Evolutionary conservation across 2,888 invertebrate genomes (phyloP).

Genomic region (Apodemia duryi): DNA sequence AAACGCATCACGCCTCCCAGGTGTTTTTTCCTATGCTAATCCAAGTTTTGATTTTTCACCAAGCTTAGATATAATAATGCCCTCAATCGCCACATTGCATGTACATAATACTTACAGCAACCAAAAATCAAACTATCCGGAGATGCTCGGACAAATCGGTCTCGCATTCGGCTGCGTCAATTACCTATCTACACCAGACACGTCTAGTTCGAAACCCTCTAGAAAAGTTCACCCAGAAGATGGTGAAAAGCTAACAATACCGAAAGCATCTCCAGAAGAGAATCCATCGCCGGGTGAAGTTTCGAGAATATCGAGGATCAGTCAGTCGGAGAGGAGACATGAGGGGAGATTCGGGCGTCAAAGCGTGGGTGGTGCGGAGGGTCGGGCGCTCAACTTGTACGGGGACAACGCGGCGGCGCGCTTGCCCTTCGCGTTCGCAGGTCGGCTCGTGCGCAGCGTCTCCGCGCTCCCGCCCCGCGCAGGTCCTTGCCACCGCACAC

Average conservation of each 20-base stretch:
- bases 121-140: slow-evolving; percentile 75
- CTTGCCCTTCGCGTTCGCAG: slow-evolving; percentile 72
- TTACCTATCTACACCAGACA: slow-evolving; percentile 63
- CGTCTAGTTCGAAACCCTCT: slow-evolving; percentile 41
- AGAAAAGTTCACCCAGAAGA: slow-evolving; percentile 68
- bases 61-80: neutral
- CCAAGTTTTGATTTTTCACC: slow-evolving; percentile 13
- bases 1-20: neutral
- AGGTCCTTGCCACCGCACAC: slow-evolving; percentile 50
- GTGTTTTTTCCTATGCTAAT: slow-evolving; percentile 21
- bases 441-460: slow-evolving; percentile 77
- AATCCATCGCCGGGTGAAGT: slow-evolving; percentile 26
- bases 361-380: slow-evolving; percentile 62
- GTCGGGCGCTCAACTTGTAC: slow-evolving; percentile 69
- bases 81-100: slow-evolving; percentile 17
- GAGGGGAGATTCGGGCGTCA: slow-evolving; percentile 52
- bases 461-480: slow-evolving; percentile 51
- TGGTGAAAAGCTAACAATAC: slow-evolving; percentile 38
- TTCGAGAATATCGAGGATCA: slow-evolving; percentile 17
- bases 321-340: slow-evolving; percentile 39
- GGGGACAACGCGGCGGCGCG: slow-evolving; percentile 75
- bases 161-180: slow-evolving; percentile 76
- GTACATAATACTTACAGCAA: slow-evolving; percentile 45
- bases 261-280: slow-evolving; percentile 20
- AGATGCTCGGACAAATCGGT: slow-evolving; percentile 76